These are phyloP conservation scores for Drosophila buzzatii DNA, from an alignment of 2,888 invertebrate species.

Conservation along the genomic window DNA sequence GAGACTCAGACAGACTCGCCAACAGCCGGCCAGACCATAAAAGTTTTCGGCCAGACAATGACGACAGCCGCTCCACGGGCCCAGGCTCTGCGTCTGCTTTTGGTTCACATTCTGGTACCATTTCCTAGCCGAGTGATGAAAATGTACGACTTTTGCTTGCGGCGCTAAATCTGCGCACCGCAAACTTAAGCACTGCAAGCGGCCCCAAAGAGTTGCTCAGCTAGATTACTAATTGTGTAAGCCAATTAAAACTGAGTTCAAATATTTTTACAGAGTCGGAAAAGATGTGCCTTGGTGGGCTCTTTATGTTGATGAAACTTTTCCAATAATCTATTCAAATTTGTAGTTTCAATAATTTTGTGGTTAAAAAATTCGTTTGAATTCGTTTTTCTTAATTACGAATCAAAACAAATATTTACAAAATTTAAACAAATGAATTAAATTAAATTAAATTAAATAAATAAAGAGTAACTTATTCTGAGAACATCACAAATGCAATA, in stretches of 20 bases:
- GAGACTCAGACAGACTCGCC: constrained; percentile 23
- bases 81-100: constrained; percentile 28
- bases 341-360: too few relatives aligned
- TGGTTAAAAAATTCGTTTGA: too few relatives aligned
- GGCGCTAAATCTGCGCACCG: constrained; percentile 68
- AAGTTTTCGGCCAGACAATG: constrained; percentile 57
- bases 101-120: constrained; percentile 22
- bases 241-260: not conserved
- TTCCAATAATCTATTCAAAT: too few relatives aligned
- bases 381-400: too few relatives aligned
- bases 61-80: constrained; percentile 50
- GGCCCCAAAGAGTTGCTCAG: constrained; percentile 10
- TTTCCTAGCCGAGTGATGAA: constrained; percentile 66
- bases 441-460: too few relatives aligned
- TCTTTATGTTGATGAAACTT: too few relatives aligned
- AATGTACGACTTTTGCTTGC: constrained; percentile 74
- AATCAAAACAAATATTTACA: too few relatives aligned
- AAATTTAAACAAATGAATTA: too few relatives aligned
- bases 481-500: too few relatives aligned
- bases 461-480: too few relatives aligned
- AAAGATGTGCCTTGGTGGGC: too few relatives aligned
- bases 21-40: constrained; percentile 45
- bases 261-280: too few relatives aligned
- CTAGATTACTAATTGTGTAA: constrained; percentile 6
- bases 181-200: constrained; percentile 41